Evolutionary conservation across 2,113 vertebrate species (phyloP).

Genomic region (Hiodon tergisus): DNA sequence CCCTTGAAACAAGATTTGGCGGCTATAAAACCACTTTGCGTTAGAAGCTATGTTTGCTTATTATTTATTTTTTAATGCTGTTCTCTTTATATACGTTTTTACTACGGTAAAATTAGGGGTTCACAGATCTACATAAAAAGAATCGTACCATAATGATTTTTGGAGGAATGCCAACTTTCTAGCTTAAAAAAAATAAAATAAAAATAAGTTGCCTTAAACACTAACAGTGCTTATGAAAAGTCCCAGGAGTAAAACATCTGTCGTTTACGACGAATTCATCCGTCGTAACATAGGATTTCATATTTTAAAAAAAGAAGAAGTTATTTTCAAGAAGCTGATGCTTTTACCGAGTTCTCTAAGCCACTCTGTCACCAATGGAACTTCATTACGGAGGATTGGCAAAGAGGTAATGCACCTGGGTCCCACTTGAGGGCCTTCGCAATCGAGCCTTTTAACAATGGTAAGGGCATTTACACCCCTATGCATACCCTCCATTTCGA

Average conservation of each 20-base stretch:
- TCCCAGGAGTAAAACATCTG: slow-evolving; percentile 1
- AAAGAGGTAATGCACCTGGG: slow-evolving; percentile 58
- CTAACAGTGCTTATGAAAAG: neutral
- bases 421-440: slow-evolving; percentile 45
- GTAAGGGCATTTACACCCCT: slow-evolving; percentile 23
- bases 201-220: neutral
- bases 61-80: too few relatives aligned
- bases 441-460: slow-evolving; percentile 45
- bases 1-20: too few relatives aligned
- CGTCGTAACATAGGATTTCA: slow-evolving; percentile 1
- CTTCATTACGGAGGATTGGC: slow-evolving; percentile 57
- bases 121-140: too few relatives aligned
- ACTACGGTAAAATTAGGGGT: too few relatives aligned
- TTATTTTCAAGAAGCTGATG: slow-evolving; percentile 7
- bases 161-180: neutral
- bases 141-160: neutral
- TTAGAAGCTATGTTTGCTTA: too few relatives aligned
- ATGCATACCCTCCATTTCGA: slow-evolving; percentile 14
- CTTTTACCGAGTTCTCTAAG: slow-evolving; percentile 31
- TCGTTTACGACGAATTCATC: neutral
- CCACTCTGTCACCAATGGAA: slow-evolving; percentile 20
- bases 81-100: too few relatives aligned
- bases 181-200: too few relatives aligned
- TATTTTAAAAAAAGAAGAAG: neutral
- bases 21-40: too few relatives aligned